Evolutionary conservation across 2,888 invertebrate genomes (phyloP).

Genomic region (Torymus aiolomorphi): DNA sequence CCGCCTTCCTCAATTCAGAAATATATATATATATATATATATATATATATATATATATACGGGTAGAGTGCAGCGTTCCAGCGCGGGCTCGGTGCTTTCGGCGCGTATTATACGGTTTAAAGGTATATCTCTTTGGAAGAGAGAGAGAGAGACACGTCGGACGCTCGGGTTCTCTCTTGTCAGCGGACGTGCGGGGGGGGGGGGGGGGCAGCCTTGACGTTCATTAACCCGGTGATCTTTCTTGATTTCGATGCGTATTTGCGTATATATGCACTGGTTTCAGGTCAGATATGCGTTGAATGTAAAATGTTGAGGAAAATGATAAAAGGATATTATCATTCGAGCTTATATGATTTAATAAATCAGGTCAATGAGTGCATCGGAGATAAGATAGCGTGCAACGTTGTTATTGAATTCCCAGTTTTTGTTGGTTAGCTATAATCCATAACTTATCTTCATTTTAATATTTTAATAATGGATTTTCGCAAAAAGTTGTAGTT

Average conservation of each 20-base stretch:
- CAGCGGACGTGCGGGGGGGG: conserved; percentile 56
- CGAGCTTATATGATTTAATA: no score
- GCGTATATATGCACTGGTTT: no score
- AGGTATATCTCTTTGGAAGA: conserved; percentile 47
- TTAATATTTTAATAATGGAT: no score
- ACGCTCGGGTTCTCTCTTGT: conserved; percentile 58
- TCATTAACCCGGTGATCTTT: conserved; percentile 66
- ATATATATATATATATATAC: conserved; percentile 64
- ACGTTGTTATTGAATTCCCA: no score
- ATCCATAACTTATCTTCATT: conserved; percentile 9
- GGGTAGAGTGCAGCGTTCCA: conserved; percentile 46
- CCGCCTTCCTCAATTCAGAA: conserved; percentile 75
- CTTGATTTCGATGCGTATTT: conserved; percentile 7
- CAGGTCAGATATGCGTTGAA: no score
- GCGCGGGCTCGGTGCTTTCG: conserved; percentile 56
- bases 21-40: conserved; percentile 68
- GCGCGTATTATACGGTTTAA: conserved; percentile 44
- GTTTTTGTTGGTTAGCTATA: conserved; percentile 42
- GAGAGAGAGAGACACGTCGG: conserved; percentile 34
- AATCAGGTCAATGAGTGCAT: no score
- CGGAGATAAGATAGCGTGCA: no score
- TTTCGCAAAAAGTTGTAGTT: no score
- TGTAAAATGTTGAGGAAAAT: no score
- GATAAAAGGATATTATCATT: no score
- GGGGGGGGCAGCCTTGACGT: conserved; percentile 63